phyloP scores from a whole-genome alignment of 2,888 invertebrate genomes.

The Clunio marinus region DNA sequence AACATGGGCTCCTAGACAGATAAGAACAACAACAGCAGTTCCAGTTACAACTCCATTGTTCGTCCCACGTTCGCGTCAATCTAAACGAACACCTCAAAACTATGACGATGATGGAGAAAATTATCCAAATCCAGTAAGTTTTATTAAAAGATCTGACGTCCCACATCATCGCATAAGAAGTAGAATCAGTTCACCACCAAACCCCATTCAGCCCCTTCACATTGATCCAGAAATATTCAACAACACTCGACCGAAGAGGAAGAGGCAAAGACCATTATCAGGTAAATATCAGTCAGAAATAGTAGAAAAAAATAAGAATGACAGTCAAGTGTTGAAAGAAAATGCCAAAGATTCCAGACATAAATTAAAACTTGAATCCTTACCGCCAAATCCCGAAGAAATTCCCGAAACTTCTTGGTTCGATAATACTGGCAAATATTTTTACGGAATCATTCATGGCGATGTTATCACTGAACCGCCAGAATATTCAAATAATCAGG shows the following conservation, averaged over 20 bases:
- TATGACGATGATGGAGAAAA: background rate
- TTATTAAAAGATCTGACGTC: too few species aligned
- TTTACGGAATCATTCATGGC: slow-evolving; percentile 25
- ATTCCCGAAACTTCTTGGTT: slow-evolving; percentile 19
- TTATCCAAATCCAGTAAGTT: background rate
- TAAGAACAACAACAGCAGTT: background rate
- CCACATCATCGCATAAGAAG: too few species aligned
- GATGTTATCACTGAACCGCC: background rate
- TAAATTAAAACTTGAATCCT: slow-evolving; percentile 22
- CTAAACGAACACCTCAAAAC: slow-evolving; percentile 6
- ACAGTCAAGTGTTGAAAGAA: background rate
- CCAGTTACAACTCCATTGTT: too few species aligned
- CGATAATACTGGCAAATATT: slow-evolving; percentile 32
- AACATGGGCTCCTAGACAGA: too few species aligned
- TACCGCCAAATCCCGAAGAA: slow-evolving; percentile 7
- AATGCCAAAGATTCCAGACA: too few species aligned
- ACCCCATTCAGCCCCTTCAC: slow-evolving; percentile 29
- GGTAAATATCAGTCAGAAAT: background rate
- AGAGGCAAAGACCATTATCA: too few species aligned
- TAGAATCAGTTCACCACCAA: too few species aligned
- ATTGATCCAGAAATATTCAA: slow-evolving; percentile 6
- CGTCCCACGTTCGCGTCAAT: background rate
- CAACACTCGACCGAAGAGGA: background rate
- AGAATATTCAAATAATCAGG: background rate
- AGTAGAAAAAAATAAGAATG: background rate